Evolutionary conservation across 1,140 invertebrate species (phyloP).

Genomic region (Drosophila takahashii): DNA sequence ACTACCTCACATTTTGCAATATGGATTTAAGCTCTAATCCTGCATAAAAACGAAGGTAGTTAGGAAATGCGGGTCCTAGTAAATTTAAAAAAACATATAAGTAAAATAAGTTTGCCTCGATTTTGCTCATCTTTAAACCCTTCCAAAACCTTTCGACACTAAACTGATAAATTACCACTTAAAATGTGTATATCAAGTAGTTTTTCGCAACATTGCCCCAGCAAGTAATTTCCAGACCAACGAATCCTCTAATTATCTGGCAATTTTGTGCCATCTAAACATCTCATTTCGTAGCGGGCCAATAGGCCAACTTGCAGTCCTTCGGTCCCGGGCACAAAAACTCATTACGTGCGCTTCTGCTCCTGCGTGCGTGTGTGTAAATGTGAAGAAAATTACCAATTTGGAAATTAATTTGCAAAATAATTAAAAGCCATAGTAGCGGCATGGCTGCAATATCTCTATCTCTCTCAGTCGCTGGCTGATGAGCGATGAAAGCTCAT

Average conservation of each 20-base stretch:
- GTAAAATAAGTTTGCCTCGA: no score
- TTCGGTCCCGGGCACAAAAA: slow-evolving; percentile 51
- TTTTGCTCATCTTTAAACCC: background rate
- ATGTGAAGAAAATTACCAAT: slow-evolving; percentile 81
- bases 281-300: slow-evolving; percentile 31
- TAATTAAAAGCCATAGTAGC: slow-evolving; percentile 80
- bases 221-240: slow-evolving; percentile 27
- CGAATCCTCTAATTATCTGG: slow-evolving; percentile 37
- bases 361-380: slow-evolving; percentile 41
- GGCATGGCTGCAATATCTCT: slow-evolving; percentile 11
- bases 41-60: no score
- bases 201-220: background rate
- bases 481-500: slow-evolving; percentile 63
- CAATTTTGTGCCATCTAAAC: slow-evolving; percentile 38
- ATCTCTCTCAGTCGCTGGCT: slow-evolving; percentile 4
- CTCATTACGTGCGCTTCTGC: slow-evolving; percentile 52
- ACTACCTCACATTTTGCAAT: no score
- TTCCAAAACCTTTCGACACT: background rate
- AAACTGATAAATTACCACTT: slow-evolving; percentile 18
- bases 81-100: no score
- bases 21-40: no score
- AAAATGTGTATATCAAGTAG: slow-evolving; percentile 22
- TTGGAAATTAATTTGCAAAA: slow-evolving; percentile 82
- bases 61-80: no score
- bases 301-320: slow-evolving; percentile 62